A percentile compares a stretch with the other conserved stretches of the same genome.
Conservation (phyloP, 2,113 vertebrate genomes). For the Cacatua alba region DNA sequence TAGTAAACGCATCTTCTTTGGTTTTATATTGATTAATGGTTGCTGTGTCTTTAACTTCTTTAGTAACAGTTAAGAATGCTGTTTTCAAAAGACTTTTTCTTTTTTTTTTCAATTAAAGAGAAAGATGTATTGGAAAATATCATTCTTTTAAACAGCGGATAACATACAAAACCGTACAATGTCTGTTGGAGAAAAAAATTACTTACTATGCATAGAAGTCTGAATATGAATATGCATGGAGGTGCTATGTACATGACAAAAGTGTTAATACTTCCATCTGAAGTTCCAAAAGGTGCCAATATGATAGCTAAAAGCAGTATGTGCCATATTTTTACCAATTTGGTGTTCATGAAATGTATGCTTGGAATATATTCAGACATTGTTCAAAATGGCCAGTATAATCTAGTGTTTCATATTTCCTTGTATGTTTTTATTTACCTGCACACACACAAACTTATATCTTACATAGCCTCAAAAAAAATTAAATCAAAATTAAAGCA, state of each 20-base stretch:
- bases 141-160: not conserved
- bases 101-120: not conserved
- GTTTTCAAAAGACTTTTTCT: not conserved
- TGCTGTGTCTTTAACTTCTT: not conserved
- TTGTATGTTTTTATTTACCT: not conserved
- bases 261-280: conserved; percentile 63
- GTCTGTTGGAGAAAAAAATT: not conserved
- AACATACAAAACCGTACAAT: not conserved
- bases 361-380: not conserved
- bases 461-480: not conserved
- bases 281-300: conserved; percentile 41
- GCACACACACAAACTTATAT: not conserved
- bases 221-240: conserved; percentile 24
- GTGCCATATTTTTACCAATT: conserved; percentile 5
- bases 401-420: not conserved
- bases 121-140: not conserved
- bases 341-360: not conserved
- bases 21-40: not conserved
- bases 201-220: conserved; percentile 19
- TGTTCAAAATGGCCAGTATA: not conserved
- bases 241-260: conserved; percentile 39
- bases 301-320: conserved; percentile 17
- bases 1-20: not conserved
- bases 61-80: not conserved
- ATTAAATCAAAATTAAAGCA: not conserved